phyloP scores from a whole-genome alignment of 2,113 vertebrate species.

The Puffinus mauretanicus region DNA sequence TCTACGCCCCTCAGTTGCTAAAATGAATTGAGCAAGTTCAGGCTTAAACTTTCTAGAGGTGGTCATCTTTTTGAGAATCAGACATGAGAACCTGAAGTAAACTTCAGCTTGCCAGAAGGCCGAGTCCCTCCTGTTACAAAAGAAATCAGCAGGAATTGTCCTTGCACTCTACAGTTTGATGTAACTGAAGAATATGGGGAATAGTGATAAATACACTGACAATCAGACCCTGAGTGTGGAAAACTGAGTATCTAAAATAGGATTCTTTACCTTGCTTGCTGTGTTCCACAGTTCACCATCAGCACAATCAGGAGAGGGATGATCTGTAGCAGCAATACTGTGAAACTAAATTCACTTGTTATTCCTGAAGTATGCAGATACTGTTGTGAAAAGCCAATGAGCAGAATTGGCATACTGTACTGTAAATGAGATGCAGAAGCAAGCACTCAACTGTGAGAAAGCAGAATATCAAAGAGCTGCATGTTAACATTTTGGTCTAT shows the following conservation, averaged over 20 bases:
- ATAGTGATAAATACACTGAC: not conserved
- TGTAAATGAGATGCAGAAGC: not conserved
- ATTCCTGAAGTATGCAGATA: not conserved
- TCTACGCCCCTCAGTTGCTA: not conserved
- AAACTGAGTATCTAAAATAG: not conserved
- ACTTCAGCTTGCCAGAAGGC: not conserved
- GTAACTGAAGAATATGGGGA: not conserved
- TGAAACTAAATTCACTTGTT: not conserved
- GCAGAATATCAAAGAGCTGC: not conserved
- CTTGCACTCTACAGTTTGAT: not conserved
- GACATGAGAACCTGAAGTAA: not conserved
- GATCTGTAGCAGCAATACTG: not conserved
- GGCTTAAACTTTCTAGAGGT: not conserved
- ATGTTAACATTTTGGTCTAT: not conserved
- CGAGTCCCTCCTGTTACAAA: not conserved
- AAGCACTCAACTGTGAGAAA: not conserved
- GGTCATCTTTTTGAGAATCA: not conserved
- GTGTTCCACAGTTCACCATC: not conserved
- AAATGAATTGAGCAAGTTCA: not conserved
- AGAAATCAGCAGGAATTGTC: not conserved
- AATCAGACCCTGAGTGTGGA: fast-evolving
- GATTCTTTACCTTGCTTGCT: not conserved
- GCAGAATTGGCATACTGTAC: not conserved
- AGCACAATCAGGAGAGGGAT: not conserved
- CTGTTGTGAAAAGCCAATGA: not conserved